Percentiles rank a stretch among this genome's conserved stretches.
Evolutionary conservation across 2,888 invertebrate species (phyloP).

Genomic region (Heliconius hortense): DNA sequence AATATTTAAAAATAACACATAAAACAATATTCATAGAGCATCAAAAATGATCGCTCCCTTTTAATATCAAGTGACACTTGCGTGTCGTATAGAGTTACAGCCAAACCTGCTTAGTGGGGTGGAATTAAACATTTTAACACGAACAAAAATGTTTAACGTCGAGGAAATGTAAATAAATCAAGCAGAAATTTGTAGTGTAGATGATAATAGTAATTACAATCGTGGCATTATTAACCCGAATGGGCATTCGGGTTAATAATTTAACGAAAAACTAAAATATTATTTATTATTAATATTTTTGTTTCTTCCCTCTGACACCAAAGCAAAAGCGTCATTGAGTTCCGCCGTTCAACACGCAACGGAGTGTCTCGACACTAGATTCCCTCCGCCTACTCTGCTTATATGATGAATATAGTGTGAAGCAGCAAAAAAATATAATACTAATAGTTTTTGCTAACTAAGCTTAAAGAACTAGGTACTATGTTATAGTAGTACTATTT

Average conservation of each 20-base stretch:
- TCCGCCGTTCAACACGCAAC: no score
- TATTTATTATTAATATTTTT: no score
- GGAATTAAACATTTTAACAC: conserved; percentile 68
- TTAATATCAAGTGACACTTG: conserved; percentile 66
- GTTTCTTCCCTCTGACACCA: no score
- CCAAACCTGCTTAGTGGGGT: conserved; percentile 56
- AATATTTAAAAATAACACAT: no score
- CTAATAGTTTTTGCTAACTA: background rate
- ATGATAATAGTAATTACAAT: background rate
- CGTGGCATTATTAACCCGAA: no score
- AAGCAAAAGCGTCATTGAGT: no score
- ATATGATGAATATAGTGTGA: no score
- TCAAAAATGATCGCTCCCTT: conserved; percentile 38
- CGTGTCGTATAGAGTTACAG: conserved; percentile 68
- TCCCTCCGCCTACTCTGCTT: no score
- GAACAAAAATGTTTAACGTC: conserved; percentile 48
- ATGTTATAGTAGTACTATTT: background rate
- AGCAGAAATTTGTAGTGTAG: conserved; percentile 25
- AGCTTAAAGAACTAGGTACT: background rate
- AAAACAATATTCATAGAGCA: conserved; percentile 26
- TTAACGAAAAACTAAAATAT: no score
- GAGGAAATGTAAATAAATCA: conserved; percentile 44
- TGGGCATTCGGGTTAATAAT: no score
- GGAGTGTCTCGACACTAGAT: no score
- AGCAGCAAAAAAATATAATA: no score